Percentiles rank a stretch among this genome's conserved stretches.
These are phyloP conservation scores for western clawed frog (Xenopus tropicalis) DNA, from an alignment of 2,113 vertebrate genomes.

Conservation along the genomic window UCB_Xtro_10.0 CM004448.2:125273501-125274000, in stretches of 20 bases:
- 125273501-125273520: slow-evolving; percentile 12
- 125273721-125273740: background rate
- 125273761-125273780: slow-evolving; percentile 14
- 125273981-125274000: no score
- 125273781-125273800: background rate
- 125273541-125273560: background rate
- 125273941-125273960: no score
- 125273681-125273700: background rate
- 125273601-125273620: background rate
- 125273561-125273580: background rate
- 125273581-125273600: background rate
- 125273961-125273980: no score
- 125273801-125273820: background rate
- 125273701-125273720: slow-evolving; percentile 1
- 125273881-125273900: background rate
- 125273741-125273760: slow-evolving; percentile 2
- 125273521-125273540: slow-evolving; percentile 11
- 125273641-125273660: background rate
- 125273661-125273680: background rate
- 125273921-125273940: no score
- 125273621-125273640: background rate
- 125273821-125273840: no score
- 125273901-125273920: background rate
- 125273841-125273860: background rate
- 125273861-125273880: background rate